These are phyloP conservation scores for Pemphredon lugubris DNA, from an alignment of 2,888 invertebrate genomes.

Conservation along the genomic window DNA sequence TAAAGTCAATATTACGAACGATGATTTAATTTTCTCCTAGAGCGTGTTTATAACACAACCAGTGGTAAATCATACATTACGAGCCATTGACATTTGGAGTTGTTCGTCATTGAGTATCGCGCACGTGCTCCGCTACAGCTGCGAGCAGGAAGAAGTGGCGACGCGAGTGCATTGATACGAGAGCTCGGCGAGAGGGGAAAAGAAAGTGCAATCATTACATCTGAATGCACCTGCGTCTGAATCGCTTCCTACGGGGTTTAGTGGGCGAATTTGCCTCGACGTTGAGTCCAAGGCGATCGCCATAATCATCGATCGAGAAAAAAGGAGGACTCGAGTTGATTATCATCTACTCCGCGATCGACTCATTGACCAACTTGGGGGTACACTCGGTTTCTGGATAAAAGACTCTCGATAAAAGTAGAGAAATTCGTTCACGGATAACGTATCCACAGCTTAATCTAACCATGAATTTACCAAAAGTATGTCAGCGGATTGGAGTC, in stretches of 20 bases:
- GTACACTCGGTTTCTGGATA: no score
- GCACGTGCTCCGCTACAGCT: conserved; percentile 42
- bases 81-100: conserved; percentile 29
- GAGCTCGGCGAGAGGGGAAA: conserved; percentile 10
- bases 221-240: conserved; percentile 51
- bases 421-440: no score
- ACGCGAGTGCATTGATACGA: conserved; percentile 41
- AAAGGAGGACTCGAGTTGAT: conserved; percentile 12
- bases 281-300: conserved; percentile 13
- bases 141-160: conserved; percentile 37
- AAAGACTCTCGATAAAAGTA: no score
- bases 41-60: no score
- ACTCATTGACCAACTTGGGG: no score
- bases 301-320: conserved; percentile 12
- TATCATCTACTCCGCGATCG: conserved; percentile 1
- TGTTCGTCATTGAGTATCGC: conserved; percentile 10
- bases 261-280: conserved; percentile 14
- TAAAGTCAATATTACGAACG: no score
- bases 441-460: no score
- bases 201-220: conserved; percentile 52
- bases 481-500: no score
- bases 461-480: no score
- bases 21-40: no score
- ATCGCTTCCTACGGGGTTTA: conserved; percentile 36
- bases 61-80: no score